A percentile compares a stretch with the other conserved stretches of the same genome.
Conservation (phyloP, 1,140 invertebrate genomes). For the Sarcophaga bullata region DNA sequence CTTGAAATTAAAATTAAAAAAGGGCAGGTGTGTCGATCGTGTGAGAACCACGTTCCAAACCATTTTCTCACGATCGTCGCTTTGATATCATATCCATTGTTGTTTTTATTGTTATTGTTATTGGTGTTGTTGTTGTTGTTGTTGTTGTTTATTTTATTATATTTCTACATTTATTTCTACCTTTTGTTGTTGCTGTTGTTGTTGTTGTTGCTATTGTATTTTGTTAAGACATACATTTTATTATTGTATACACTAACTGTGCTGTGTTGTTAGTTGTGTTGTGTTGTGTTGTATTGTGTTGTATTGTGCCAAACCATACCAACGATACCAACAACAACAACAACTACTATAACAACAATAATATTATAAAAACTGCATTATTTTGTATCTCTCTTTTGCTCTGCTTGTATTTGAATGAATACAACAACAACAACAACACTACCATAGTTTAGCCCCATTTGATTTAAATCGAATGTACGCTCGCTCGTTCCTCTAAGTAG, state of each 20-base stretch:
- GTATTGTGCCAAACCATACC: too few species aligned
- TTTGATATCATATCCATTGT: slow-evolving; percentile 45
- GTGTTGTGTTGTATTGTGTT: too few species aligned
- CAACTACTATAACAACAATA: background rate
- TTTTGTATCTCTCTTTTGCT: slow-evolving; percentile 1
- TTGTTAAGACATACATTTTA: slow-evolving; percentile 1
- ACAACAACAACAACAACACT: background rate
- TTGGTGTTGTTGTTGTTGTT: slow-evolving; percentile 20
- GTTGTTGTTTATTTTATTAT: slow-evolving; percentile 20
- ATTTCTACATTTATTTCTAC: background rate
- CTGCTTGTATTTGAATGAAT: slow-evolving; percentile 29
- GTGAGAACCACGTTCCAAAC: slow-evolving; percentile 67
- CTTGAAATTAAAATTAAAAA: slow-evolving; percentile 55
- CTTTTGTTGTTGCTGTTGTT: slow-evolving; percentile 18
- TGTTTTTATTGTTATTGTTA: slow-evolving; percentile 27
- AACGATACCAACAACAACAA: background rate
- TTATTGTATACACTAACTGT: background rate
- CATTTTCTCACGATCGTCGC: slow-evolving; percentile 66
- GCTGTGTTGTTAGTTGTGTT: background rate
- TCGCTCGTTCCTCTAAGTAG: background rate
- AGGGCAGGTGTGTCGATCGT: slow-evolving; percentile 67
- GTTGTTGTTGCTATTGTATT: slow-evolving; percentile 19
- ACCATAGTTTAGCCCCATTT: too few species aligned
- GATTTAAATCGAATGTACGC: background rate
- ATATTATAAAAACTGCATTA: background rate